Evolutionary conservation across 2,888 invertebrate genomes (phyloP), one percentile per base, ranked within the genome.

Genomic region (Amiota minor): DNA sequence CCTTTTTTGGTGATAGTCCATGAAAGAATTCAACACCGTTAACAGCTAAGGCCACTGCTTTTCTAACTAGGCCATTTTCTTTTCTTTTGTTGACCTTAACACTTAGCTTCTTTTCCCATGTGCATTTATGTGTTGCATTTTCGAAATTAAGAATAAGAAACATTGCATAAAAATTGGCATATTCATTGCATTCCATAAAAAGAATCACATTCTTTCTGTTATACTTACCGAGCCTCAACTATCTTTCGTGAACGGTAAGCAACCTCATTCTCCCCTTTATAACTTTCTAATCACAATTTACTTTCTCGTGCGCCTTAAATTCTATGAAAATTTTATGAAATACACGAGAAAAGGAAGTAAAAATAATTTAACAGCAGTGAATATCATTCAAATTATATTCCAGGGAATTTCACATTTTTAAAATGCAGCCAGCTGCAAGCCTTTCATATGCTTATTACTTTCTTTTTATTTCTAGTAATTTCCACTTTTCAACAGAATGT

Each of bases 331-430:
- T 59, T 59, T 18, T 59, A 59, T 9, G 18, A 59, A 59, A 23
- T 59, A 12, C 12, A 59, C 10, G 12, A 59, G 8, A 59, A 59
- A 56, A 56, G 11, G 11, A 11, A 53, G 2, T 53, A 14, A 53
- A 56, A 16, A 56, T 10, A 56, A 59, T 20, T 59, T 59, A 12
- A 23, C 59, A 62, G 62, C 45, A 35, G 14, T 14, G 20, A 62
- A 35, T 35, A n/a, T 23, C 14, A 35, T 62, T 62, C 62, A 45
- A 62, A 62, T 11, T 45, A 62, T 62, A 35, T 35, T n/a, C 62
- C 35, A 11, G 62, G 45, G 62, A 62, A 62, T 62, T 62, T 2
- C 53, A 50, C 4, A n/a, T 9, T 35, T n/a, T 62, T 62, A 35
- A 20, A 62, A 20, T 62, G 35, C 45, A 62, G 14, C 14, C 62